Base-by-base conservation (phyloP, 2,113 vertebrate species). In the Anhinga anhinga region DNA sequence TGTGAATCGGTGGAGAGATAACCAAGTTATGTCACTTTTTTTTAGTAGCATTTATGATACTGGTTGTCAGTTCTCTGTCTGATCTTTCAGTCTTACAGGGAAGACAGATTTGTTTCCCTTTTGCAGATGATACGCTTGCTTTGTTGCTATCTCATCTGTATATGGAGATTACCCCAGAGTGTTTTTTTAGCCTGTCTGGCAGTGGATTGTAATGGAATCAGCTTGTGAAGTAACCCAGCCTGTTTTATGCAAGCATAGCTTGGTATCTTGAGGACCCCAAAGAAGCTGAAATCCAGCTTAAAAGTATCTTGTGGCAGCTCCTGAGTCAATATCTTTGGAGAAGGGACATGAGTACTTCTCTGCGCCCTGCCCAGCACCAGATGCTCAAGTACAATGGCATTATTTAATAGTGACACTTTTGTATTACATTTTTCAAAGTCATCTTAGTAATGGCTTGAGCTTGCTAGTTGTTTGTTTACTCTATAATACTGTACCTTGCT, bases 401-500 rank as follows among this genome's bases (percentile, higher is more conserved):
- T 86, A 70, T 88, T 94, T 90, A 52, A 62, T 56, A 84, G 91
- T 76, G 76, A 96, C 59, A 72, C 70, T 93, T 95, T 86, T 90
- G 42, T 92, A 90, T 95, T 93, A 58, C n/a, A 45, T 85, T 91
- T 94, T 91, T 77, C 56, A 70, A 62, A 88, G 90, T 80, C 16
- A 61, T 95, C 83, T 62, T 90, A 74, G 88, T 93, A 70, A 96
- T 93, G 93, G 62, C 91, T 96, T 77, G n/a, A 71, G 88, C 91
- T 95, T 58, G 95, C 91, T 87, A 93, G 94, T 78, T 83, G 88
- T 77, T 59, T 84, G 76, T 91, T 89, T 84, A 47, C 95, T 78
- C 82, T 92, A 74, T 83, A 82, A 78, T 56, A 90, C 53, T 70
- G 88, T 95, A 96, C 94, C 95, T 97, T 96, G 96, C 92, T 94